Percentiles rank a stretch among this genome's conserved stretches.
Conservation (phyloP, 2,888 invertebrate species). For the Tipula confusa region DNA sequence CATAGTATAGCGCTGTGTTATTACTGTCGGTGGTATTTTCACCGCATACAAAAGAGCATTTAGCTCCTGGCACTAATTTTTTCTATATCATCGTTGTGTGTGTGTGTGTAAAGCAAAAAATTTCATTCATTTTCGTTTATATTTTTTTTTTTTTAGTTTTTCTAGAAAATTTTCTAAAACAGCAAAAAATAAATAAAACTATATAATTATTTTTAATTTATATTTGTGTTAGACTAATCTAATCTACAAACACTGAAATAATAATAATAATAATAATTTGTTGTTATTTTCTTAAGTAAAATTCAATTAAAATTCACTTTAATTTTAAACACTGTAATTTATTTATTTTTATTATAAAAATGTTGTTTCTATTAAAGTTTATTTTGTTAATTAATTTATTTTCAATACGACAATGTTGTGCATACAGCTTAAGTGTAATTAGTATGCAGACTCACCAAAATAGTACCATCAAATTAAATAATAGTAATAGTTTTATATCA, state of each 20-base stretch:
- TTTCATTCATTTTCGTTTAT: background rate
- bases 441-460: background rate
- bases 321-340: too few relatives aligned
- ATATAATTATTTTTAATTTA: background rate
- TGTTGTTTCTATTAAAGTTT: background rate
- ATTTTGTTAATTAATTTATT: background rate
- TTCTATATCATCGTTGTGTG: background rate
- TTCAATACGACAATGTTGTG: background rate
- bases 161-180: background rate
- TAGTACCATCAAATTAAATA: background rate
- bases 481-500: background rate
- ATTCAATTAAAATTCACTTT: background rate
- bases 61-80: background rate
- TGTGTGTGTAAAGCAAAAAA: background rate
- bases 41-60: background rate
- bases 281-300: background rate
- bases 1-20: background rate
- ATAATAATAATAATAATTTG: background rate
- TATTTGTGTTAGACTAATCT: background rate
- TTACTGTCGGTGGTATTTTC: background rate
- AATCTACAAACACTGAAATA: background rate
- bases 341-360: background rate
- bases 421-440: background rate
- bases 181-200: background rate
- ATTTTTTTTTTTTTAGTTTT: background rate